These are phyloP conservation scores for Zoanthus sansibaricus DNA, from an alignment of 92 coral and sea anemone species.

Conservation along the genomic window DNA sequence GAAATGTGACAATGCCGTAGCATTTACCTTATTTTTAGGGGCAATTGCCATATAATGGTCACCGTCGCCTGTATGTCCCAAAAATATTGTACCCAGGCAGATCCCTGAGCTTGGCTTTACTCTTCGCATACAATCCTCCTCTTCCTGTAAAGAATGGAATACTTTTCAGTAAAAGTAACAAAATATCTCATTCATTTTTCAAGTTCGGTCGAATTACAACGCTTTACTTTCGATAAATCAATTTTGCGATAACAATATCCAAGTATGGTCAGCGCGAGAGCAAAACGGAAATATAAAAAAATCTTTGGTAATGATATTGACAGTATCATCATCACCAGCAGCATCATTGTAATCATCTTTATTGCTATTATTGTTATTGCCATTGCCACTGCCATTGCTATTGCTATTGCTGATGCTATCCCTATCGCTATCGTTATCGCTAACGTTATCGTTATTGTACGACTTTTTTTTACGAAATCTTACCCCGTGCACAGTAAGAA, in stretches of 20 bases:
- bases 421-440: background rate
- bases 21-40: background rate
- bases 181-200: constrained; percentile 1
- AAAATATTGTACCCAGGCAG: constrained; percentile 25
- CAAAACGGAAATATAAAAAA: background rate
- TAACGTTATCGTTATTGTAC: background rate
- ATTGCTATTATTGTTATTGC: background rate
- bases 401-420: background rate
- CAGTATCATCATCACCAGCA: background rate
- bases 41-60: background rate
- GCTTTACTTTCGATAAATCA: constrained; percentile 2
- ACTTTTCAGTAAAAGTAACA: background rate
- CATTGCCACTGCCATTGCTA: background rate
- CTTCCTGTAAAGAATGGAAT: constrained; percentile 22
- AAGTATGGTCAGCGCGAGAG: constrained; percentile 5
- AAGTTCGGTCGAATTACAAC: background rate
- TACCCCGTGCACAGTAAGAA: constrained; percentile 26
- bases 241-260: background rate
- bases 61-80: constrained; percentile 34
- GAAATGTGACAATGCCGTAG: background rate
- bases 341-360: background rate
- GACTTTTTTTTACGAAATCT: background rate
- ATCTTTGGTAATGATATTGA: constrained; percentile 1
- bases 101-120: constrained; percentile 26
- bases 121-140: constrained; percentile 35